phyloP scores from a whole-genome alignment of 2,113 vertebrate genomes.

The Calyptommatus sinebrachiatus region DNA sequence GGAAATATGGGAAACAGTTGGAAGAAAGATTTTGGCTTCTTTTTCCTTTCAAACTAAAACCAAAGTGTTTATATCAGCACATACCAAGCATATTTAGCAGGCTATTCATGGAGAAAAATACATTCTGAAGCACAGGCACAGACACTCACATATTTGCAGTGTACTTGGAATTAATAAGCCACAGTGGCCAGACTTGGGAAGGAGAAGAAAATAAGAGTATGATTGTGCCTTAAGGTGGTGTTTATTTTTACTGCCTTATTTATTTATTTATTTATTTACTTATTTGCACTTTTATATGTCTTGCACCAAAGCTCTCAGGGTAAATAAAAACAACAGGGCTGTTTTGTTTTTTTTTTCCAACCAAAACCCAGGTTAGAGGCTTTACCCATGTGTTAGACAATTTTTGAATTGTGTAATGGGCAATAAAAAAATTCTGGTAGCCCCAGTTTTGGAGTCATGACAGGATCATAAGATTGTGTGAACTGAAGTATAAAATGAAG shows the following conservation, averaged over 20 bases:
- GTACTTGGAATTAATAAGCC: conserved; percentile 42
- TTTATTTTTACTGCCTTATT: conserved; percentile 2
- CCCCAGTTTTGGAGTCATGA: no score
- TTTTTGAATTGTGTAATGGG: no score
- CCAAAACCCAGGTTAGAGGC: no score
- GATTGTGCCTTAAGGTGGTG: not conserved
- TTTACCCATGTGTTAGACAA: no score
- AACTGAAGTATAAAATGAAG: no score
- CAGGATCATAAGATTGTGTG: no score
- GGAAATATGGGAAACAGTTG: conserved; percentile 45
- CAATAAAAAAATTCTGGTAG: no score
- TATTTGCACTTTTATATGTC: no score
- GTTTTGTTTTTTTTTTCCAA: no score
- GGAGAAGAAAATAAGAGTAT: not conserved
- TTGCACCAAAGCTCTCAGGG: no score
- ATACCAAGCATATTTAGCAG: conserved; percentile 48
- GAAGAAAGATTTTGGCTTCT: conserved; percentile 32
- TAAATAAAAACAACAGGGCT: no score
- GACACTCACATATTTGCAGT: not conserved
- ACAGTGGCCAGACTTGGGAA: conserved; percentile 18
- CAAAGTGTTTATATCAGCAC: conserved; percentile 63
- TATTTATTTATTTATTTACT: not conserved
- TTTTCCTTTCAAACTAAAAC: conserved; percentile 34
- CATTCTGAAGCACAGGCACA: not conserved
- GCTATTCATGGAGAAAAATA: conserved; percentile 44